phyloP scores from a whole-genome alignment of 1,140 invertebrate species.

The Anastatus disparis region DNA sequence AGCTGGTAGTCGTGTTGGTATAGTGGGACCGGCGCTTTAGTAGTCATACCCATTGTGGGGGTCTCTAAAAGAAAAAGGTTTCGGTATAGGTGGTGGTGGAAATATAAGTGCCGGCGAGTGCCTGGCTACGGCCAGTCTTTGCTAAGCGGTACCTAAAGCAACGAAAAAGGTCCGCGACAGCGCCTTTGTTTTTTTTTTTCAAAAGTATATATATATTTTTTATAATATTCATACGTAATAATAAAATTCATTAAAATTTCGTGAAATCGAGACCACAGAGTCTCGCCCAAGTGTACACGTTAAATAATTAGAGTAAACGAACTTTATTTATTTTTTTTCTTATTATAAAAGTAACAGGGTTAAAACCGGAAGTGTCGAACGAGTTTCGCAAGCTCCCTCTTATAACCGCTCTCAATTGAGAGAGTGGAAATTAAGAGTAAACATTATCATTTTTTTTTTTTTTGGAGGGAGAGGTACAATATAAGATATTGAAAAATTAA shows the following conservation, averaged over 20 bases:
- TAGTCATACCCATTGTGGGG: no score
- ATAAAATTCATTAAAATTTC: no score
- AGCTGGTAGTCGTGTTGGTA: no score
- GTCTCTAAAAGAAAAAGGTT: no score
- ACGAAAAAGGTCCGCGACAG: slow-evolving; percentile 56
- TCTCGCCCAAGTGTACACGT: not conserved
- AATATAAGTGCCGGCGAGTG: slow-evolving; percentile 64
- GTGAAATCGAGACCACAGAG: not conserved
- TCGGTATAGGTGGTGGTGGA: slow-evolving; percentile 60
- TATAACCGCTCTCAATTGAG: not conserved
- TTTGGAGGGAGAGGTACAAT: no score
- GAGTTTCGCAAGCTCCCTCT: slow-evolving; percentile 3
- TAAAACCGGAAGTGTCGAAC: slow-evolving; percentile 34
- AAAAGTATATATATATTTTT: no score
- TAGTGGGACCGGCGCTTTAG: slow-evolving; percentile 12
- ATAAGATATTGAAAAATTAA: no score
- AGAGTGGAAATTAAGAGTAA: slow-evolving; percentile 5
- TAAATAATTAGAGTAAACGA: not conserved
- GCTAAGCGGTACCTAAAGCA: slow-evolving; percentile 57
- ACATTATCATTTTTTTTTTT: no score
- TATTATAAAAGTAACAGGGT: not conserved
- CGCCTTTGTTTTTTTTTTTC: no score
- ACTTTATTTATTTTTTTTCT: no score
- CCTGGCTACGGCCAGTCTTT: slow-evolving; percentile 62
- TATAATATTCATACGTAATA: no score